Percentiles rank a stretch among this genome's conserved stretches.
Conservation (phyloP, 30 jellyfish, hydroid and myxozoan genomes). For the Aurelia aurita region DNA sequence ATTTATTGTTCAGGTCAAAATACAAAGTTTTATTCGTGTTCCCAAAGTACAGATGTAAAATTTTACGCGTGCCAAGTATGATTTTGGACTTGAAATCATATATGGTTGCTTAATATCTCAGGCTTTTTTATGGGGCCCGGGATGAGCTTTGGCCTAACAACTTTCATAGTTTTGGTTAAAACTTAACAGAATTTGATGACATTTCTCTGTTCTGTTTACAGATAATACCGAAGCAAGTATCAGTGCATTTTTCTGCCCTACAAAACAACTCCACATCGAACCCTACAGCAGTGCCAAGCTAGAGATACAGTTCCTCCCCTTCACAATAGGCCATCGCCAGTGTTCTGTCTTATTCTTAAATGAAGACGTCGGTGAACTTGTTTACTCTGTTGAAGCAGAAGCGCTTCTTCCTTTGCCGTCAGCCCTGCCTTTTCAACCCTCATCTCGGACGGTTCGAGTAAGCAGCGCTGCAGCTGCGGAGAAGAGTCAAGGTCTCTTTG, state of each 20-base stretch:
- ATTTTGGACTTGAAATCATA: too few relatives aligned
- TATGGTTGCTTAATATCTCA: too few relatives aligned
- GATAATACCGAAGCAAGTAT: conserved; percentile 35
- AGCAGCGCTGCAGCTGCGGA: conserved; percentile 77
- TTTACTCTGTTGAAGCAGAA: conserved; percentile 89
- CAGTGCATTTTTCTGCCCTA: conserved; percentile 88
- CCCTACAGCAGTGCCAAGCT: conserved; percentile 45
- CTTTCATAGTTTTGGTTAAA: too few relatives aligned
- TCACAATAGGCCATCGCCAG: conserved; percentile 84
- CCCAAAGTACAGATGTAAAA: too few relatives aligned
- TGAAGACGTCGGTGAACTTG: conserved; percentile 90
- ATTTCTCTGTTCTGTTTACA: not conserved
- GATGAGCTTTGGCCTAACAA: too few relatives aligned
- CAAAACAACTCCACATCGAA: conserved; percentile 51
- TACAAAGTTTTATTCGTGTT: not conserved
- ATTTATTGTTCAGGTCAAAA: too few relatives aligned
- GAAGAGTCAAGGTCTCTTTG: conserved; percentile 67
- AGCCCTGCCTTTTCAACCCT: conserved; percentile 69
- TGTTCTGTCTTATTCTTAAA: conserved; percentile 85
- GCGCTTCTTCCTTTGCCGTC: conserved; percentile 84
- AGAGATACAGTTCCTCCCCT: conserved; percentile 89
- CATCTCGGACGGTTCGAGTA: conserved; percentile 62
- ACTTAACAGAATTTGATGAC: too few relatives aligned
- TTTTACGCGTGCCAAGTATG: too few relatives aligned
- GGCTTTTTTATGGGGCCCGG: too few relatives aligned